These are phyloP conservation scores for Ferdinandea cuprea DNA, from an alignment of 2,888 invertebrate species.

Conservation along the genomic window DNA sequence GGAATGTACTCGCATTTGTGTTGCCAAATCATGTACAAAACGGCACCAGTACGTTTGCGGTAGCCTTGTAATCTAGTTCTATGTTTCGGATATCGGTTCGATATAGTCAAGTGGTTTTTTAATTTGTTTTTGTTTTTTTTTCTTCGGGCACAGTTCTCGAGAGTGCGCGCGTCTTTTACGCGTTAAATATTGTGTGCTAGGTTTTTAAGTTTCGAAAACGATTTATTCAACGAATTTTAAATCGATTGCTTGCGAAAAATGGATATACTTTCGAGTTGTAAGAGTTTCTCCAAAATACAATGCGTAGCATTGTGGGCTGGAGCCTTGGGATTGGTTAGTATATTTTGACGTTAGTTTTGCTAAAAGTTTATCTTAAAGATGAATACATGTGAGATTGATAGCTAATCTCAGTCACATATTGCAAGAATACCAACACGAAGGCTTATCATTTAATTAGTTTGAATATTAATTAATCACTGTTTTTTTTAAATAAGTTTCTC, in stretches of 20 bases:
- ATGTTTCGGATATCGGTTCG: conserved; percentile 26
- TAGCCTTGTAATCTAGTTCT: conserved; percentile 51
- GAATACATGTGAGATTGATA: not conserved
- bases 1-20: conserved; percentile 23
- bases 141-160: not conserved
- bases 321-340: conserved; percentile 58
- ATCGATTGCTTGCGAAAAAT: conserved; percentile 19
- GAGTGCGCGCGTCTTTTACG: conserved; percentile 21
- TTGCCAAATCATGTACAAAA: conserved; percentile 50
- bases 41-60: conserved; percentile 31
- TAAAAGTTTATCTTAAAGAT: not conserved
- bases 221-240: conserved; percentile 8
- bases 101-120: conserved; percentile 18
- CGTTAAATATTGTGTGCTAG: conserved; percentile 4
- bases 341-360: not conserved
- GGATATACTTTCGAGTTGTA: conserved; percentile 29
- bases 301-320: conserved; percentile 55
- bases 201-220: conserved; percentile 37
- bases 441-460: not conserved
- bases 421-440: not conserved
- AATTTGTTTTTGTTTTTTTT: conserved; percentile 8
- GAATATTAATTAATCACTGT: not conserved
- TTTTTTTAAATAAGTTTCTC: too few species aligned
- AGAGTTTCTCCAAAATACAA: conserved; percentile 60
- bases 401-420: conserved; percentile 2